phyloP scores from a whole-genome alignment of 2,113 vertebrate species.

The Rhabdornis inornatus region DNA sequence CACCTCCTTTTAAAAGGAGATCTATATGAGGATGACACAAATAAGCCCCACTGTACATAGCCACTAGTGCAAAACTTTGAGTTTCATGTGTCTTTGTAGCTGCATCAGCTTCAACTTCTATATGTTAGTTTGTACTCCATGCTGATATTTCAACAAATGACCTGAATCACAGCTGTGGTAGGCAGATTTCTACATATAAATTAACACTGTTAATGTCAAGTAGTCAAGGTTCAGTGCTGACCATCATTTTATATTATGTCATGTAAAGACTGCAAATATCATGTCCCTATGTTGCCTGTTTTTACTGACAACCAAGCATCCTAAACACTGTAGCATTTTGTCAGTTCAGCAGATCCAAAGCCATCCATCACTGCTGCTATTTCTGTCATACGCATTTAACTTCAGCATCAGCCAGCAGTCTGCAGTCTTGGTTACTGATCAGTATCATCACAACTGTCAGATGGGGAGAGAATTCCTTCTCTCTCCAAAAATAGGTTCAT shows the following conservation, averaged over 20 bases:
- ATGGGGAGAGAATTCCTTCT: not conserved
- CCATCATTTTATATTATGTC: slow-evolving; percentile 70
- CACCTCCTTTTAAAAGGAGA: not conserved
- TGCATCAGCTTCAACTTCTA: not conserved
- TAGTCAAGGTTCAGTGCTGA: slow-evolving; percentile 71
- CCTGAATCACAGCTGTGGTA: slow-evolving; percentile 25
- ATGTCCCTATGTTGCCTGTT: slow-evolving; percentile 65
- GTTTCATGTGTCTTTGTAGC: not conserved
- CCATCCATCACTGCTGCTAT: slow-evolving; percentile 72
- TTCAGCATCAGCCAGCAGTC: slow-evolving; percentile 67
- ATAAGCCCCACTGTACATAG: not conserved
- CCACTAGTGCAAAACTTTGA: not conserved
- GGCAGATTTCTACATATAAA: slow-evolving; percentile 60
- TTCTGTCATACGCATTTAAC: slow-evolving; percentile 74
- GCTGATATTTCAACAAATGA: slow-evolving; percentile 43
- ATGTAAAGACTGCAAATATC: slow-evolving; percentile 64
- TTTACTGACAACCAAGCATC: slow-evolving; percentile 71
- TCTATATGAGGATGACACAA: not conserved
- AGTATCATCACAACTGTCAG: slow-evolving; percentile 45
- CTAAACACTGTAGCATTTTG: slow-evolving; percentile 65
- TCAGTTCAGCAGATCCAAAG: slow-evolving; percentile 64
- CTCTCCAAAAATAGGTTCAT: not conserved
- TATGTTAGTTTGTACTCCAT: not conserved
- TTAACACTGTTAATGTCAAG: slow-evolving; percentile 62
- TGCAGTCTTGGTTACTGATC: slow-evolving; percentile 65